Evolutionary conservation across 2,888 invertebrate genomes (phyloP), one percentile per base, ranked within the genome.

Genomic region (Stenodera caucasica): DNA sequence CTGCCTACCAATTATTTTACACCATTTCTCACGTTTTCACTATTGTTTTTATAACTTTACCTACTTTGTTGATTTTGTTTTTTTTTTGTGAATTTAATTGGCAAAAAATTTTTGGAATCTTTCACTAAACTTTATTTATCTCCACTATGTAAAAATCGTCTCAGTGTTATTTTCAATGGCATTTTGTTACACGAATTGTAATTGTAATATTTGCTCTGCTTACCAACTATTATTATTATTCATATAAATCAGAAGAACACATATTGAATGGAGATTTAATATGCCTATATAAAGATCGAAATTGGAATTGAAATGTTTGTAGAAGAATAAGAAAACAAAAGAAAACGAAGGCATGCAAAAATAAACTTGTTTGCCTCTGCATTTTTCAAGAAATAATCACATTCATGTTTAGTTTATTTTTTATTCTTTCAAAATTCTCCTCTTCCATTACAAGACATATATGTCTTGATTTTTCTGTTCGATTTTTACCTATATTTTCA

Each of bases 1-100:
- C 21, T 35, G 51, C 30, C 29, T 53, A 26, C 54, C 57, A 61
- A 57, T 61, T 53, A 61, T 49, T 61, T 61, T 57, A 3, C 3
- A 9, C 52, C 35, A 23, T 52, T 51, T 51, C 49, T 30, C 54
- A 30, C 26, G 18, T 50, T 55, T 57, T 9, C 14, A 29, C 58
- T 11, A 52, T 18, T 23, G 51, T 53, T 58, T 53, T 32, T 33
- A 35, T 30, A 21, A 6, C 35, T 50, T 30, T 14, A 15, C 3
- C 40, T n/a, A n/a, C n/a, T n/a, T n/a, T n/a, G n/a, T n/a, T n/a
- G n/a, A n/a, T n/a, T n/a, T n/a, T n/a, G n/a, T n/a, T 40, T 6
- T 7, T 35, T 35, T 40, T 40, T 40, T 9, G 7, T 1, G 18
- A 49, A 49, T 37, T 55, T 59, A 59, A 59, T 59, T 59, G 55